A percentile compares a stretch with the other conserved stretches of the same genome.
Evolutionary conservation across 2,113 vertebrate species (phyloP).

Genomic region (Erpornis zantholeuca): DNA sequence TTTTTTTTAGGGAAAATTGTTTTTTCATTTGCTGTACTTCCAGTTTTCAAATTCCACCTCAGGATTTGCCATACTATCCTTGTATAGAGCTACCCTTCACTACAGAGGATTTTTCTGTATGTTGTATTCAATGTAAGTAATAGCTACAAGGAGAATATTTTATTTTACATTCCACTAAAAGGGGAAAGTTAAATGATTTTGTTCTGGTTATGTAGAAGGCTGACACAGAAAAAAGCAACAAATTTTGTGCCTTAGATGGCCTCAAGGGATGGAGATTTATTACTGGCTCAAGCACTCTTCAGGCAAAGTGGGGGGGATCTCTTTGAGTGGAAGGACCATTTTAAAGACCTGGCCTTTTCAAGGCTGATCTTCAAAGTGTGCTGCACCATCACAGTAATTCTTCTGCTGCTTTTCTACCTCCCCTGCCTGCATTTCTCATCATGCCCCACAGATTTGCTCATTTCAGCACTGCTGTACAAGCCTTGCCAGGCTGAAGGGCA

Average conservation of each 20-base stretch:
- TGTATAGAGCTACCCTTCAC: background rate
- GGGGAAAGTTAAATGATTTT: background rate
- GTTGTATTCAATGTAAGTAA: background rate
- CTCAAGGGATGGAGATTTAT: background rate
- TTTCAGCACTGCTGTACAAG: background rate
- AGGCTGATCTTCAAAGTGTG: background rate
- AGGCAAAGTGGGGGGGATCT: background rate
- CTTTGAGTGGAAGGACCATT: background rate
- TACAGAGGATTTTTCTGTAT: background rate
- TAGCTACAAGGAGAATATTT: background rate
- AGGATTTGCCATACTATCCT: background rate
- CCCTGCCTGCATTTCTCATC: background rate
- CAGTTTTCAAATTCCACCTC: background rate
- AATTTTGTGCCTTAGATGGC: background rate
- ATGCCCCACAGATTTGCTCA: background rate
- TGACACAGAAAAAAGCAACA: background rate
- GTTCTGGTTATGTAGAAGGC: background rate
- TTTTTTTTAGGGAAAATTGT: rapidly evolving
- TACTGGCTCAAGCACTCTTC: background rate
- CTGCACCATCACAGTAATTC: background rate
- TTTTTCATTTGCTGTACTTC: background rate
- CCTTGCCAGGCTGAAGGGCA: background rate
- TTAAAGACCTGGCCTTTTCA: background rate
- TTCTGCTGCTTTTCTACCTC: background rate
- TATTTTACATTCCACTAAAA: background rate